Evolutionary conservation across 2,113 vertebrate genomes (phyloP).

Genomic region (Anarhynchus alexandrinus): DNA sequence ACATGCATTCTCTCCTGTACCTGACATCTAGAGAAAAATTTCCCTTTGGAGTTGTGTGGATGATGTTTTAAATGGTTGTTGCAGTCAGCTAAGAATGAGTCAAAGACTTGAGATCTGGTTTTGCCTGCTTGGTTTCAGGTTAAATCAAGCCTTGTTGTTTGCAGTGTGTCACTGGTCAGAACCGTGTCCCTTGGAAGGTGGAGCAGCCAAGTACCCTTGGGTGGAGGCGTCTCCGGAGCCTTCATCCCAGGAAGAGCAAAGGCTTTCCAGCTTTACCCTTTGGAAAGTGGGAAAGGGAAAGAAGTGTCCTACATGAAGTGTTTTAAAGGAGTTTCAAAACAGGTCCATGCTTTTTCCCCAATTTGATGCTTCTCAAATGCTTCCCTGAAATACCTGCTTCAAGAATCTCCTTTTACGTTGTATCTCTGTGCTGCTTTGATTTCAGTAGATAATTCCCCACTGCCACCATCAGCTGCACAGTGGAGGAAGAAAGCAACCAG

Average conservation of each 20-base stretch:
- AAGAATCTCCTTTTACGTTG: neutral
- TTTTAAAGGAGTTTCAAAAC: neutral
- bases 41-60: neutral
- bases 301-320: neutral
- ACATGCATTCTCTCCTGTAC: neutral
- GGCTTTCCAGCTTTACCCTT: neutral
- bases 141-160: neutral
- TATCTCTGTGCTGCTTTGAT: neutral
- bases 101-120: neutral
- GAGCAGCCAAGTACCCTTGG: neutral
- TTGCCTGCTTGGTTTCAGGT: neutral
- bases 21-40: neutral
- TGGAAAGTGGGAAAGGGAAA: neutral
- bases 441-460: neutral
- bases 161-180: rapidly evolving
- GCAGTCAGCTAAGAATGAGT: neutral
- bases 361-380: neutral
- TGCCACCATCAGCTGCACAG: neutral
- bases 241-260: neutral
- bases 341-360: rapidly evolving
- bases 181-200: neutral
- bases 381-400: neutral
- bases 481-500: neutral
- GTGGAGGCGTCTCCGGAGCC: too few relatives aligned
- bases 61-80: neutral